phyloP scores from a whole-genome alignment of 2,888 invertebrate species.

The Ferdinandea cuprea region DNA sequence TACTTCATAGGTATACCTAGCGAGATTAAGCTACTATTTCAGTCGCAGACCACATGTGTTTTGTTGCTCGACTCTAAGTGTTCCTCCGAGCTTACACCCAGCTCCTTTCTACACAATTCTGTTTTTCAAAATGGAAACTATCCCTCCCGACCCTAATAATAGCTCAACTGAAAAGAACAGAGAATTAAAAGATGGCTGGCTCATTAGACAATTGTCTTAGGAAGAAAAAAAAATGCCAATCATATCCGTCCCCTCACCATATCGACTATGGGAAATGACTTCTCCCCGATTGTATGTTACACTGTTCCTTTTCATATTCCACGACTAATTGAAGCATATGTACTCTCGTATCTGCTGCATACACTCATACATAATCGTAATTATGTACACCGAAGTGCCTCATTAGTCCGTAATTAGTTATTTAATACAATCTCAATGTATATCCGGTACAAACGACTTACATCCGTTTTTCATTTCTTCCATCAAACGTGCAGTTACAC shows the following conservation, averaged over 20 bases:
- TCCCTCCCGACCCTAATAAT: too few relatives aligned
- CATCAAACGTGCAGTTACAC: not conserved
- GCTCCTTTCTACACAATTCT: too few relatives aligned
- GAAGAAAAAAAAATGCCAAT: slow-evolving; percentile 14
- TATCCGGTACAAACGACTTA: slow-evolving; percentile 53
- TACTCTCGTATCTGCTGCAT: not conserved
- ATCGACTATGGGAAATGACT: slow-evolving; percentile 11
- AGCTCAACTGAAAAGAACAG: too few relatives aligned
- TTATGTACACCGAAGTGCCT: slow-evolving; percentile 31
- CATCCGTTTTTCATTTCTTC: slow-evolving; percentile 42
- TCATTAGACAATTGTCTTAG: slow-evolving; percentile 12
- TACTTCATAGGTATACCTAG: too few relatives aligned
- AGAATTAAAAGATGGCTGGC: not conserved
- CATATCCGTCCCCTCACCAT: slow-evolving; percentile 30
- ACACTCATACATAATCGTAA: slow-evolving; percentile 9
- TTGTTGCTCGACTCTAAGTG: too few relatives aligned
- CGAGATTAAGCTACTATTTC: too few relatives aligned
- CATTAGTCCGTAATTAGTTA: slow-evolving; percentile 54
- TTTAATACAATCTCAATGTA: slow-evolving; percentile 56
- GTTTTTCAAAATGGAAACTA: too few relatives aligned
- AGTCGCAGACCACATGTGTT: too few relatives aligned
- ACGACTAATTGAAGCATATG: slow-evolving; percentile 31
- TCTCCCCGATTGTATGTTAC: not conserved
- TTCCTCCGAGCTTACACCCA: too few relatives aligned
- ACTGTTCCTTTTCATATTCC: slow-evolving; percentile 1